Evolutionary conservation across 1,140 invertebrate genomes (phyloP), one percentile per base, ranked within the genome.

Genomic region (Cydia splendana): DNA sequence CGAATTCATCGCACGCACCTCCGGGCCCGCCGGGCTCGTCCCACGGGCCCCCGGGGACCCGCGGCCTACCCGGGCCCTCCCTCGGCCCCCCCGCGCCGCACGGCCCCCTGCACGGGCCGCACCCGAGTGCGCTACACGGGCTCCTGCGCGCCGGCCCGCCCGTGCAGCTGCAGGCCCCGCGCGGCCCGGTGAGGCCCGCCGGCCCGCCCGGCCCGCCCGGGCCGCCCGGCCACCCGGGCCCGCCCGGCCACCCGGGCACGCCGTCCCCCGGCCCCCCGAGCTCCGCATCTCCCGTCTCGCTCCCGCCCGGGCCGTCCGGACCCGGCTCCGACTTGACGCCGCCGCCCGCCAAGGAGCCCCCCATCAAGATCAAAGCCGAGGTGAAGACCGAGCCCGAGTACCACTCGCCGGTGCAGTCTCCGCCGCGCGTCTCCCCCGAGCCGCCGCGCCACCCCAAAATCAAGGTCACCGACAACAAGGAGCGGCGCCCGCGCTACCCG

Each of bases 381-480:
- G 86, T 90, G 10, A 91, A 92, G 78, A 90, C 90, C 0, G 89
- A 91, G 71, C 90, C 89, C 5, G 87, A 91, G 73, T 92, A 91
- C 45, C 84, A 87, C 7, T 87, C 86, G 0, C 90, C 89, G 5
- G 87, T 88, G 74, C 91, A 91, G 38, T 84, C 87, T 2, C 87
- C 86, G 1, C 87, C 86, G 6, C 79, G 83, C 1, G 83, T 75
- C 1, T 89, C 89, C 2, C 85, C 88, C 0, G 88, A 89, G 45
- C 84, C 86, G 0, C 85, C 82, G 10, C 80, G 87, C 28, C 89
- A 91, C 65, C 89, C 88, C 7, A 91, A 91, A 76, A 92, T 92
- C 20, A 93, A 93, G 76, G 88, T 87, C 75, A 92, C 91, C 1
- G 93, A 94, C 75, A 89, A 88, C 79, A 88, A 90, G 79, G 85